Evolutionary conservation across 2,888 invertebrate species (phyloP).

Genomic region (Drosophila maculinotata): DNA sequence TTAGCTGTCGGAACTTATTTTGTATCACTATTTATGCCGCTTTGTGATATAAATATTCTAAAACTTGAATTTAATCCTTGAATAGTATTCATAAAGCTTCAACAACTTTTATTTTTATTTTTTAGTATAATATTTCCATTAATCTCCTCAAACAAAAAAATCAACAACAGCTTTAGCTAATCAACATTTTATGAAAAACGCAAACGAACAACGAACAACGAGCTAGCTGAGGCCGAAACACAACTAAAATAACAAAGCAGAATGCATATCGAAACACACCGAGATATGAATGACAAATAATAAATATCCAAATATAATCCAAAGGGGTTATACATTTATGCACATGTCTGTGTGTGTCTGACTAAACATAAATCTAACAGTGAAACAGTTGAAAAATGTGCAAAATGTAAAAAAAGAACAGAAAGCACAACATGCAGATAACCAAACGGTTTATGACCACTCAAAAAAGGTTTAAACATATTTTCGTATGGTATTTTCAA

Average conservation of each 20-base stretch:
- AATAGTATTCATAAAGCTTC: background rate
- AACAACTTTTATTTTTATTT: background rate
- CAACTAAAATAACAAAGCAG: constrained; percentile 15
- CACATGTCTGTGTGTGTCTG: constrained; percentile 3
- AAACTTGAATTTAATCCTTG: background rate
- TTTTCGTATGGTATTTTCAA: constrained; percentile 44
- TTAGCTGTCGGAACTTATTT: background rate
- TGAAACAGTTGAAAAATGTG: constrained; percentile 36
- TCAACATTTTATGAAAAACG: constrained; percentile 44
- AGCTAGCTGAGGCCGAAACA: background rate
- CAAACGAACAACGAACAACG: background rate
- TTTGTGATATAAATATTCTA: background rate
- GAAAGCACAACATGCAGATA: constrained; percentile 39
- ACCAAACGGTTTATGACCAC: constrained; percentile 66
- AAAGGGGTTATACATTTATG: constrained; percentile 14
- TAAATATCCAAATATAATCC: too few relatives aligned
- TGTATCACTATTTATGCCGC: background rate
- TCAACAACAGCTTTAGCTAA: constrained; percentile 41
- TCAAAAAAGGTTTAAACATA: constrained; percentile 65
- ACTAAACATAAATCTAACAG: constrained; percentile 63
- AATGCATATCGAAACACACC: constrained; percentile 60
- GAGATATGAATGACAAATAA: constrained; percentile 28
- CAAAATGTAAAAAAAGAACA: constrained; percentile 16
- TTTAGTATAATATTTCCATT: constrained; percentile 17
- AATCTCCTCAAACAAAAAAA: constrained; percentile 21